Evolutionary conservation across 2,797 vertebrate species (phyloP), one percentile per base, ranked within the genome.

Genomic region (Apodemus agrarius): DNA sequence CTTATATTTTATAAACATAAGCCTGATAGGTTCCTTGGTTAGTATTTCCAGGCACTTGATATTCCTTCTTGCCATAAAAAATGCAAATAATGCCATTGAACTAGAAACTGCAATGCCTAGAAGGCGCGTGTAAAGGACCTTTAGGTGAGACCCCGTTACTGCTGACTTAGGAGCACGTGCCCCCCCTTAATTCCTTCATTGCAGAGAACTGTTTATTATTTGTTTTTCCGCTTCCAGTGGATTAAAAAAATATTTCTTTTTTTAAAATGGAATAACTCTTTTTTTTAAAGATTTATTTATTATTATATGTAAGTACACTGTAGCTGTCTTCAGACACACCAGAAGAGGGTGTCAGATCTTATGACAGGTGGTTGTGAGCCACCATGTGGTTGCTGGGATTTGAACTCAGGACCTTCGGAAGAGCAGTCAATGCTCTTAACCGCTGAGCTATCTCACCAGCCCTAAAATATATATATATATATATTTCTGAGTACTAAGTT

Each of bases 61-160:
- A 37, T 92, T 93, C 85, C 74, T 46, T 88, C 43, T 94, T 65
- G 46, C 76, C 49, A 46, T 93, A 95, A 96, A 97, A 97, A 96
- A 76, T 81, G 31, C 69, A 97, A 94, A 92, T 81, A 89, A 11
- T 46, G 67, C 21, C 79, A 89, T 34, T 89, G 63, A 88, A 89
- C 40, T 94, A 75, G 94, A 96, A 92, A 93, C 34, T 94, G 34
- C 54, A 88, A 67, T 96, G 54, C n/a, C 88, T 59, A 65, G 81
- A 74, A 90, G 49, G 76, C 22, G 87, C 81, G 82, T 80, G 78
- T 92, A 93, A 84, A 91, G 86, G 80, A 80, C 17, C 57, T 89
- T 95, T 91, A 95, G 85, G 92, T 93, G 93, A 96, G 67, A 96
- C 95, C 65, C 86, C 13, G 59, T 69, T 69, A 59, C 91, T 72